Evolutionary conservation across 2,888 invertebrate genomes (phyloP).

Genomic region (Leucoptera coffeella): DNA sequence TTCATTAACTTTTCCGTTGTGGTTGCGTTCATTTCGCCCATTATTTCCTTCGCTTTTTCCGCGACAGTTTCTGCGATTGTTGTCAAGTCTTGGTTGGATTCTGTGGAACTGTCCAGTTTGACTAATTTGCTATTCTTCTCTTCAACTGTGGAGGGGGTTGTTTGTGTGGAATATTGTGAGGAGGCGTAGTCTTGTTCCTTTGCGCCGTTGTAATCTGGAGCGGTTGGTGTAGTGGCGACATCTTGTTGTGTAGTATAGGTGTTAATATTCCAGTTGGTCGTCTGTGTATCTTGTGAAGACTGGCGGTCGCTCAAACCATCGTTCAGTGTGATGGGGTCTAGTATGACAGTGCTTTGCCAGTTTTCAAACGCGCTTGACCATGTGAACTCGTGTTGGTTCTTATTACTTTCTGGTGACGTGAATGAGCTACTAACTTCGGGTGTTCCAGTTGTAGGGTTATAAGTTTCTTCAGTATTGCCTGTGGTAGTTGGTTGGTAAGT

Average conservation of each 20-base stretch:
- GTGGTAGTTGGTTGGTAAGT: slow-evolving; percentile 15
- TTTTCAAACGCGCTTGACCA: slow-evolving; percentile 38
- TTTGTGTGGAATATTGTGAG: slow-evolving; percentile 18
- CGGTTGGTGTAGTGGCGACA: slow-evolving; percentile 12
- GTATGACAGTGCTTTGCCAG: slow-evolving; percentile 62
- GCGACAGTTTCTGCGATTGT: slow-evolving; percentile 62
- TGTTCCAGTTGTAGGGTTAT: slow-evolving; percentile 17
- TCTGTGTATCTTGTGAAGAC: slow-evolving; percentile 16
- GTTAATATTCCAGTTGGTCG: slow-evolving; percentile 18
- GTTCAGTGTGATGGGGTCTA: slow-evolving; percentile 69
- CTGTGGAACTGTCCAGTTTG: slow-evolving; percentile 30
- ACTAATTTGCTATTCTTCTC: slow-evolving; percentile 27
- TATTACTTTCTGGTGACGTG: slow-evolving; percentile 31
- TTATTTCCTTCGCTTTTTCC: slow-evolving; percentile 68
- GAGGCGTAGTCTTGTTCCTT: slow-evolving; percentile 26
- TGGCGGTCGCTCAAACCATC: slow-evolving; percentile 43
- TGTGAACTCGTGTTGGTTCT: slow-evolving; percentile 42
- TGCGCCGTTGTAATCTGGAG: slow-evolving; percentile 16
- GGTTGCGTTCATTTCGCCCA: slow-evolving; percentile 68
- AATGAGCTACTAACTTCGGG: slow-evolving; percentile 20
- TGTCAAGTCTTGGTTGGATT: slow-evolving; percentile 52
- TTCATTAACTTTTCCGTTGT: slow-evolving; percentile 68
- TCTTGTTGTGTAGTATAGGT: slow-evolving; percentile 10
- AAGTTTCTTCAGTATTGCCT: slow-evolving; percentile 16
- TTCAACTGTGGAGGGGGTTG: slow-evolving; percentile 15